These are phyloP conservation scores for Melanogrammus aeglefinus DNA, from an alignment of 2,797 vertebrate species.

Conservation along the genomic window DNA sequence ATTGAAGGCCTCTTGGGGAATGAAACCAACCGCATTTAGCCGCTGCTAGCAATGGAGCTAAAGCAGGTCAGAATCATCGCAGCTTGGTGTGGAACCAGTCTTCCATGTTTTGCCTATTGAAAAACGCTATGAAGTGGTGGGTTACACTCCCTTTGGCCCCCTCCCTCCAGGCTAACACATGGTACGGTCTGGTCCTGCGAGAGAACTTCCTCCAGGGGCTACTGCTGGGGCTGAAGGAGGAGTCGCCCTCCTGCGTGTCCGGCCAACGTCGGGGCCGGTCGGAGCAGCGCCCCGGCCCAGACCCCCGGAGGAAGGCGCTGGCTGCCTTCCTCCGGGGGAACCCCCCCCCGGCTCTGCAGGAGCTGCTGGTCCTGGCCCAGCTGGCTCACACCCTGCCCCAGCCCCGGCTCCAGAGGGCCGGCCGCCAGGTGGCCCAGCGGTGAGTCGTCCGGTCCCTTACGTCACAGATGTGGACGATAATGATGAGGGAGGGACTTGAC, in stretches of 20 bases:
- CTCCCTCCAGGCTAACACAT: conserved; percentile 57
- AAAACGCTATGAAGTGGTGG: not conserved
- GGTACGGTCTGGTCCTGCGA: conserved; percentile 67
- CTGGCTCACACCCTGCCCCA: conserved; percentile 63
- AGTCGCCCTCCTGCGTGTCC: not conserved
- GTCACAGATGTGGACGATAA: not conserved
- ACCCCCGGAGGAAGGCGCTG: conserved; percentile 56
- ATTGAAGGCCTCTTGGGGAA: not conserved
- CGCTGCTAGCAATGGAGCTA: not conserved
- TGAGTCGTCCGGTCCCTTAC: conserved; percentile 27
- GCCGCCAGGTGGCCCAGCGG: conserved; percentile 68
- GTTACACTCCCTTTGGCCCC: not conserved
- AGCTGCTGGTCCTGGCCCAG: conserved; percentile 65
- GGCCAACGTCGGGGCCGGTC: not conserved
- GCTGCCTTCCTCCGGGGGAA: conserved; percentile 62
- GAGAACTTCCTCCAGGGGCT: conserved; percentile 73
- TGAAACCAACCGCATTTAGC: not conserved
- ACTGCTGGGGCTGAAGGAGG: conserved; percentile 44
- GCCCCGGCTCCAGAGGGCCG: conserved; percentile 42
- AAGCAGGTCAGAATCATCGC: not conserved
- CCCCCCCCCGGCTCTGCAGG: conserved; percentile 67
- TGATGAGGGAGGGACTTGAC: not conserved
- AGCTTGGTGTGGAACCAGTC: too few species aligned
- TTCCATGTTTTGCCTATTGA: not conserved
- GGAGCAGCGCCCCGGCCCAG: conserved; percentile 16